Evolutionary conservation across 2,113 vertebrate genomes (phyloP), one percentile per base, ranked within the genome.

Genomic region (Tragelaphus imberbis): DNA sequence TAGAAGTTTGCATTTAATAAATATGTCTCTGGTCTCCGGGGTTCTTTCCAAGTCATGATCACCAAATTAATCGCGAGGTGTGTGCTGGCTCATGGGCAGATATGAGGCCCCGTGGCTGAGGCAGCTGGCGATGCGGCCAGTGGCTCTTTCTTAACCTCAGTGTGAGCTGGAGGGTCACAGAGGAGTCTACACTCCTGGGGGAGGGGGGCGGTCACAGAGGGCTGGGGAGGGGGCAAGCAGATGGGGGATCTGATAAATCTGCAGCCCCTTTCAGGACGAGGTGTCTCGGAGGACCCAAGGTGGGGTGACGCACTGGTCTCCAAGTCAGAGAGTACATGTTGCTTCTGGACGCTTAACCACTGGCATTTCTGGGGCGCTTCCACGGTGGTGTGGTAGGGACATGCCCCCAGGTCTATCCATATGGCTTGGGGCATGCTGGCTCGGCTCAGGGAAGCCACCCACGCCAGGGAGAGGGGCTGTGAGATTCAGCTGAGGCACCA

Each of bases 1-100:
- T 90, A 94, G 93, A 94, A 94, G 96, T 95, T 95, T 97, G 97
- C 80, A 90, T 97, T 98, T 95, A 97, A 97, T 97, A 97, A 90
- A 58, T 86, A 61, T 87, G 65, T 65, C 93, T 93, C 79, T 56
- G 14, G 36, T 95, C 56, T 93, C 80, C 5, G 33, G 97, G 95
- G 95, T 55, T 65, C 91, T 63, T 84, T 96, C 95, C 95, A 95
- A 68, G 59, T 61, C 77, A 61, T 53, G 63, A 90, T 80, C 71
- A 40, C 47, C 80, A 77, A 81, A 80, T 56, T 33, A 81, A 84
- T 58, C 0, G 5, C 1, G 11, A 91, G 80, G 81, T 91, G 4
- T 11, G 23, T 28, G 87, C 59, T 90, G 90, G 86, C 90, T 47
- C 19, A 19, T 19, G 15, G 71, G 84, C 25, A 19, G 94, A 65